phyloP scores from a whole-genome alignment of 2,797 vertebrate genomes.

The Manis pentadactyla region DNA sequence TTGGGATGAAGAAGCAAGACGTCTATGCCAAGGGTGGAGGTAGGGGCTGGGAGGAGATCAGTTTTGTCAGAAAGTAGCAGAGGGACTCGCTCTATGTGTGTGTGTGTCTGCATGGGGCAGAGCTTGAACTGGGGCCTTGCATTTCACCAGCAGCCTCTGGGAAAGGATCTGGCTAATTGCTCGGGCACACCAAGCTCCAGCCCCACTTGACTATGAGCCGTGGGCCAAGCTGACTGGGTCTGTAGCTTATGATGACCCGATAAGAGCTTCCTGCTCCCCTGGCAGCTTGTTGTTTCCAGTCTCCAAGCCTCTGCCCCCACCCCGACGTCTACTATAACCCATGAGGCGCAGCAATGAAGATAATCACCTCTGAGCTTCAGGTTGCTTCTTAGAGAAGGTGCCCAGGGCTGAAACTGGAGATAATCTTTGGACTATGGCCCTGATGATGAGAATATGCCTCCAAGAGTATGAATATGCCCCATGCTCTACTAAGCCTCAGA shows the following conservation, averaged over 20 bases:
- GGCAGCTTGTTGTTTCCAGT: background rate
- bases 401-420: background rate
- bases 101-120: rapidly evolving
- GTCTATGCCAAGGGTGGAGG: background rate
- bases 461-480: no score
- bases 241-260: background rate
- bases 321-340: rapidly evolving
- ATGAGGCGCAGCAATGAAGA: background rate
- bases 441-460: background rate
- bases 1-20: background rate
- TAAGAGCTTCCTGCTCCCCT: background rate
- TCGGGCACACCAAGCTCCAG: background rate
- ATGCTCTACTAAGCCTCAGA: background rate
- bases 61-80: background rate
- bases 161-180: background rate
- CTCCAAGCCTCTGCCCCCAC: background rate
- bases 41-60: background rate
- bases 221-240: background rate
- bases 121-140: background rate
- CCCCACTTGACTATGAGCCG: background rate
- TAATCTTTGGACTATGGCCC: background rate
- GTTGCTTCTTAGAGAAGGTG: background rate
- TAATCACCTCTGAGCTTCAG: background rate
- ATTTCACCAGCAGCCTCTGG: background rate
- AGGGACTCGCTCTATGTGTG: background rate